Conservation (phyloP, 2,888 invertebrate genomes). For the Orgyia antiqua region DNA sequence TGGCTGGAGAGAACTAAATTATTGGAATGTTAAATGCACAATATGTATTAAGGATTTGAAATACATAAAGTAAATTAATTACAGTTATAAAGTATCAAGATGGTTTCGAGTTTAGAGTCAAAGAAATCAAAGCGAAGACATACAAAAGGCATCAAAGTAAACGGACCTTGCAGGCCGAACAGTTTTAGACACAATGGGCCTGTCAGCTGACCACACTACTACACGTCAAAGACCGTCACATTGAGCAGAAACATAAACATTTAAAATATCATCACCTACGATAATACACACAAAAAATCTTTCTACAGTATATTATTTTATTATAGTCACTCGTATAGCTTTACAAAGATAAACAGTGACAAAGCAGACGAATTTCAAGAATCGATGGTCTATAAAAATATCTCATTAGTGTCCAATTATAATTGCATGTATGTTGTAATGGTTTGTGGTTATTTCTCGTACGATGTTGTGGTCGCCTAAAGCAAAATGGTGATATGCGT, state of each 20-base stretch:
- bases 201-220: too few relatives aligned
- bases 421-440: conserved; percentile 1
- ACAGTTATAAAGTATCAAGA: conserved; percentile 46
- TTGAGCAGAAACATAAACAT: conserved; percentile 74
- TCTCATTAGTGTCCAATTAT: conserved; percentile 21
- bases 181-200: conserved; percentile 52
- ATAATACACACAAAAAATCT: conserved; percentile 47
- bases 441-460: too few relatives aligned
- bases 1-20: too few relatives aligned
- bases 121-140: conserved; percentile 27
- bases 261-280: conserved; percentile 66
- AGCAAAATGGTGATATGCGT: too few relatives aligned
- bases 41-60: neutral
- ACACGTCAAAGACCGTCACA: conserved; percentile 64
- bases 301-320: conserved; percentile 51
- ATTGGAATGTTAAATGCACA: neutral
- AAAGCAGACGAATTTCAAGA: conserved; percentile 36
- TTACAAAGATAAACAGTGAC: conserved; percentile 63
- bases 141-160: conserved; percentile 50
- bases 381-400: conserved; percentile 40
- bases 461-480: too few relatives aligned
- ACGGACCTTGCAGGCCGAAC: conserved; percentile 47
- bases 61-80: too few relatives aligned
- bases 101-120: too few relatives aligned
- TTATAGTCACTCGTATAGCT: conserved; percentile 55